These are phyloP conservation scores for Aphaenogaster floridana DNA, from an alignment of 1,140 invertebrate species.

Conservation along the genomic window DNA sequence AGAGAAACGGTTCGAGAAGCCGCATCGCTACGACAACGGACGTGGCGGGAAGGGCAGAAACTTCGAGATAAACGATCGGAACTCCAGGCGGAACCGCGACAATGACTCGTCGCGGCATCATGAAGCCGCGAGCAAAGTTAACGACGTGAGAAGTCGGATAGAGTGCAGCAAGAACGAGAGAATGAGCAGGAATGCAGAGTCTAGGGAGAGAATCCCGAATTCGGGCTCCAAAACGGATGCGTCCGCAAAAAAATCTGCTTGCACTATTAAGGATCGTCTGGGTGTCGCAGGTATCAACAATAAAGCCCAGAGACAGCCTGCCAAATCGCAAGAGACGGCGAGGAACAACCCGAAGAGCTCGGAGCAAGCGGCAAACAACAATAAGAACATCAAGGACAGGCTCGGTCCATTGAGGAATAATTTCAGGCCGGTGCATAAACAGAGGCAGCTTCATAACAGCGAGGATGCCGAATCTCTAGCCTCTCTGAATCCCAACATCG, in stretches of 20 bases:
- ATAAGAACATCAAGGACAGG: conserved; percentile 86
- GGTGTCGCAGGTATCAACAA: conserved; percentile 64
- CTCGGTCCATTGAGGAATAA: conserved; percentile 84
- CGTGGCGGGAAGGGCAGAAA: conserved; percentile 65
- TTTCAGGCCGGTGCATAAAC: conserved; percentile 77
- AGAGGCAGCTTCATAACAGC: conserved; percentile 50
- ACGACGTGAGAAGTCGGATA: conserved; percentile 77
- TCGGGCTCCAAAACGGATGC: conserved; percentile 49
- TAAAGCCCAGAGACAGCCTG: conserved; percentile 79
- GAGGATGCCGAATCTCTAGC: conserved; percentile 85
- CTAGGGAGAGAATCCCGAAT: conserved; percentile 64
- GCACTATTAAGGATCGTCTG: conserved; percentile 80
- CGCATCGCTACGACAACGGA: conserved; percentile 53
- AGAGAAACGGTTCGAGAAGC: conserved; percentile 72
- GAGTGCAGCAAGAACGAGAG: conserved; percentile 70
- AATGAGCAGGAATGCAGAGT: conserved; percentile 51
- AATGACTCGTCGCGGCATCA: conserved; percentile 57
- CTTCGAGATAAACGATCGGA: conserved; percentile 60
- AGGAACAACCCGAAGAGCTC: conserved; percentile 51
- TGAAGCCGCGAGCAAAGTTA: conserved; percentile 51
- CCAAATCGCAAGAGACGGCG: conserved; percentile 82
- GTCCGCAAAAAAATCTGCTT: conserved; percentile 56
- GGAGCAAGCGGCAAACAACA: conserved; percentile 80
- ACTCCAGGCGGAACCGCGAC: conserved; percentile 65
- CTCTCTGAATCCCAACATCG: conserved; percentile 49